Base-by-base conservation (phyloP, 23 tunicate genomes). In the Phallusia fumigata region DNA sequence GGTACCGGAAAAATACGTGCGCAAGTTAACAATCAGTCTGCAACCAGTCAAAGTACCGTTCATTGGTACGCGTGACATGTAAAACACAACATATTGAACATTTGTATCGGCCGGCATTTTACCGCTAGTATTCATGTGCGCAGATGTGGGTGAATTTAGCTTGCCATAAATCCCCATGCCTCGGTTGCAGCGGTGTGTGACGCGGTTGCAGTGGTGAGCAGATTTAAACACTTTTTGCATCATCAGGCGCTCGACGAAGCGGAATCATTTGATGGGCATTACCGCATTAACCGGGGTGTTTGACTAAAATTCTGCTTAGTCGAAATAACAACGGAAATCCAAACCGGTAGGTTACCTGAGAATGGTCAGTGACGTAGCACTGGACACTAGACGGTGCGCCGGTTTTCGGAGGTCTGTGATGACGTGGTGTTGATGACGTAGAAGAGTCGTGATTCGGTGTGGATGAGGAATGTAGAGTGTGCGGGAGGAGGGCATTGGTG, bases 401-500 rank as follows among this genome's bases (percentile, higher is more conserved):
- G 28, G 69, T 1, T 22, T 22, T 58, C 69, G 69, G 28, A 58
- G 69, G 16, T 58, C 69, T 11, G 69, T 1, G 16, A 58, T 22
- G 69, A 24, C 28, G 69, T 22, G 28, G 69, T 22, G 69, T 24
- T 58, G 69, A 58, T 58, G 69, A 58, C 69, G 69, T 58, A 58
- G 11, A 24, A 58, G 69, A 24, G 11, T 22, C 26, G 69, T 58
- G 69, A 58, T 24, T 22, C 28, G 69, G 69, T 58, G 69, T 24
- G 69, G 69, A 58, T 58, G 69, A 58, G 16, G 28, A 16, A 58
- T 58, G 69, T 58, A 58, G 26, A 24, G 16, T 8, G 16, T 24
- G 69, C 69, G 69, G 69, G 28, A 24, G 69, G 69, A 58, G 69
- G 3, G 69, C 69, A 58, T 58, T 58, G 69, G 69, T 58, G 69